A percentile compares a stretch with the other conserved stretches of the same genome.
Conservation (phyloP, 2,113 vertebrate species). For the Laticauda colubrina region DNA sequence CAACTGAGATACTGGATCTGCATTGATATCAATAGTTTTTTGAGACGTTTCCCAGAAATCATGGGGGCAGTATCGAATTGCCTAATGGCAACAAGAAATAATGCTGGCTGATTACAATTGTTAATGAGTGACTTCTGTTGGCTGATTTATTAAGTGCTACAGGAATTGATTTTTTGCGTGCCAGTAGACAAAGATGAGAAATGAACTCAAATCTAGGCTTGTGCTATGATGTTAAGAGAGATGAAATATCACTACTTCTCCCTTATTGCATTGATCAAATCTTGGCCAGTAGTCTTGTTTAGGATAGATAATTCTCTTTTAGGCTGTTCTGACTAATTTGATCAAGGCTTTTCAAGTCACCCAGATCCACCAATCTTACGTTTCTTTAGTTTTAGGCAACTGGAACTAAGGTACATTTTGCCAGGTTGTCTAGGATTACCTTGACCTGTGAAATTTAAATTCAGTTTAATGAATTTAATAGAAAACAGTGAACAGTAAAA, state of each 20-base stretch:
- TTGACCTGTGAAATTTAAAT: neutral
- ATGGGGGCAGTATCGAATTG: neutral
- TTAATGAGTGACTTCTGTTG: neutral
- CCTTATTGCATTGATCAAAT: neutral
- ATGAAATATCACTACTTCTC: neutral
- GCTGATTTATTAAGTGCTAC: neutral
- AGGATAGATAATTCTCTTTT: neutral
- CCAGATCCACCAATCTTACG: neutral
- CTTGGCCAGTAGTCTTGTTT: neutral
- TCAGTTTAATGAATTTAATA: too few relatives aligned
- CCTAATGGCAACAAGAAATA: neutral
- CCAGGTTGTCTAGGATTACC: neutral
- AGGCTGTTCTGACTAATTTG: neutral
- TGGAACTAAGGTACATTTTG: neutral
- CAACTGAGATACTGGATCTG: neutral
- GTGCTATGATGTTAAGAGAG: neutral
- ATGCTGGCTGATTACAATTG: neutral
- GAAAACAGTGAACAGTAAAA: neutral
- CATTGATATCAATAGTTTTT: neutral
- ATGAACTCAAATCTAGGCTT: neutral
- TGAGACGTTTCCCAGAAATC: neutral
- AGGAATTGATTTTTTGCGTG: neutral
- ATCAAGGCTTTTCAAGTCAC: neutral
- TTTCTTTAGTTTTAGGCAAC: neutral
- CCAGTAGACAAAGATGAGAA: neutral